Base-by-base conservation (phyloP, 2,797 vertebrate species). In the Tamandua tetradactyla region DNA sequence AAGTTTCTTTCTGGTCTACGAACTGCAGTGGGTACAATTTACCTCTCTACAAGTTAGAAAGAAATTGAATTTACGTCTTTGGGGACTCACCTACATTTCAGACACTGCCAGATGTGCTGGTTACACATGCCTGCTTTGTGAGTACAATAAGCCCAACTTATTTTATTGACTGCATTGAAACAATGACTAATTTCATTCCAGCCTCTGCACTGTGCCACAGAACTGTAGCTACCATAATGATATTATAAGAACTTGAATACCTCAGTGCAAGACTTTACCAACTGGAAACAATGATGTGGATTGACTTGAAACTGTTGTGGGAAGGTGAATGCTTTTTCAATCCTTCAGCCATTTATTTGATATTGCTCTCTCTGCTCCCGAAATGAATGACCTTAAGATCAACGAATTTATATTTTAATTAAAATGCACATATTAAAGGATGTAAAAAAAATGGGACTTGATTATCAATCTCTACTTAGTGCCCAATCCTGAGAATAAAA, bases 141-240 rank as follows among this genome's bases (percentile, higher is more conserved):
- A 95, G 80, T 93, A 96, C 95, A 96, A 86, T 88, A 87, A 95
- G 88, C 82, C 76, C 78, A 55, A 86, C 84, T 95, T 96, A 95
- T 42, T 92, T 96, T 93, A 97, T 76, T 87, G 93, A 95, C 91
- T 95, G 87, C 92, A 95, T 93, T 95, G 94, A 95, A 96, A 97
- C 95, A 97, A 97, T 94, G 92, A 86, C 96, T 96, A 95, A 97
- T 97, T 96, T 95, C 95, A 96, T 96, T 96, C 44, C 74, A 94
- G 91, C 86, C 87, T 96, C 91, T 71, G 86, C 69, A 87, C 61
- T 89, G 69, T 80, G 87, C 66, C 83, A 89, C 95, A 88, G 93
- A 93, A 94, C 84, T 82, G 32, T 57, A 87, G 68, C 74, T 85
- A 71, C 47, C 55, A 69, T 88, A 95, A 94, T 37, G 40, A 87